These are phyloP conservation scores for Vanacampus margaritifer DNA, from an alignment of 2,113 vertebrate species.

Conservation along the genomic window DNA sequence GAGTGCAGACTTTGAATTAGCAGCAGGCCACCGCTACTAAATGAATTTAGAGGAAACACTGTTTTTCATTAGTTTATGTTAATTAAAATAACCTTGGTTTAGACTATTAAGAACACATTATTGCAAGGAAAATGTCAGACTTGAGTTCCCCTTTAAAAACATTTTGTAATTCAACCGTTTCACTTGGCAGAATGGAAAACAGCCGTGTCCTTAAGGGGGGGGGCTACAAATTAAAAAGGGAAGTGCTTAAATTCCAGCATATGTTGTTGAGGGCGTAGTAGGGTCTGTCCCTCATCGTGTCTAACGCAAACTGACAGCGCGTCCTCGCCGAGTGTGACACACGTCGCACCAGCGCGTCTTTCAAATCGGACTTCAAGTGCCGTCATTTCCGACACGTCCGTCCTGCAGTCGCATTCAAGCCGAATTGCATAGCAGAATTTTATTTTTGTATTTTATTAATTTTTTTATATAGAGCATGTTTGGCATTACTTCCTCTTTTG, in stretches of 20 bases:
- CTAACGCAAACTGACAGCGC: conserved; percentile 37
- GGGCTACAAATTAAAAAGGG: conserved; percentile 36
- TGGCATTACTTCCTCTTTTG: conserved; percentile 15
- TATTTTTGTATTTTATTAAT: too few relatives aligned
- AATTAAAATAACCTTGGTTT: too few relatives aligned
- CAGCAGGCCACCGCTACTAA: too few relatives aligned
- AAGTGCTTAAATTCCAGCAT: conserved; percentile 43
- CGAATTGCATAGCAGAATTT: too few relatives aligned
- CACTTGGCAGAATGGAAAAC: conserved; percentile 17
- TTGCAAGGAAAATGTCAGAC: too few relatives aligned
- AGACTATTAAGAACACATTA: not conserved
- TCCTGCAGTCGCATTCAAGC: conserved; percentile 27
- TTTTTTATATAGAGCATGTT: conserved; percentile 31
- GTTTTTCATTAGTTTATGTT: too few relatives aligned
- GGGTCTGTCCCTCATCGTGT: conserved; percentile 40
- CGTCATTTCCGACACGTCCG: too few relatives aligned
- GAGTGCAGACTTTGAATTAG: too few relatives aligned
- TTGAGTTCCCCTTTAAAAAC: not conserved
- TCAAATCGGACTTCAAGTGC: too few relatives aligned
- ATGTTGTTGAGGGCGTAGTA: conserved; percentile 27
- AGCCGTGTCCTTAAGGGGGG: not conserved
- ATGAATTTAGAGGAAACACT: too few relatives aligned
- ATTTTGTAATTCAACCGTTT: conserved; percentile 3
- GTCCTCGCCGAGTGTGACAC: conserved; percentile 28
- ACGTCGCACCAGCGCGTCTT: conserved; percentile 24